These are phyloP conservation scores for Himalopsyche kuldschensis DNA, from an alignment of 2,888 invertebrate species.

Conservation along the genomic window DNA sequence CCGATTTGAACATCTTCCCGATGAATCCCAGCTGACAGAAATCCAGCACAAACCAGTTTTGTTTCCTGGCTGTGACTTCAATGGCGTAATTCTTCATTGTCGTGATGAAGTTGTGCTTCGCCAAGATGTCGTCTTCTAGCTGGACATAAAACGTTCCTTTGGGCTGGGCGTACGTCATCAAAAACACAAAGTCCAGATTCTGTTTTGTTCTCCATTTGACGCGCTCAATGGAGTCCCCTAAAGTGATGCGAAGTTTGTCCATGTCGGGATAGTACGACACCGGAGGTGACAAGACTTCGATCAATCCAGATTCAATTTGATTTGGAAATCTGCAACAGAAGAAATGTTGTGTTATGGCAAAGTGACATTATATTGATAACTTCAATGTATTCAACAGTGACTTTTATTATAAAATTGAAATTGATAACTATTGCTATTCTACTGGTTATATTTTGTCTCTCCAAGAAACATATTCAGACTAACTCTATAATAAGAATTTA, in stretches of 20 bases:
- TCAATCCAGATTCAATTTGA: slow-evolving; percentile 75
- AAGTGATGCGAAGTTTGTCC: slow-evolving; percentile 70
- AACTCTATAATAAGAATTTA: too few species aligned
- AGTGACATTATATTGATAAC: too few species aligned
- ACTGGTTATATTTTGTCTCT: too few species aligned
- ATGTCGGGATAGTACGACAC: slow-evolving; percentile 87
- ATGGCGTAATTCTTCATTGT: slow-evolving; percentile 84
- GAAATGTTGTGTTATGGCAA: background rate
- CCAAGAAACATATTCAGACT: too few species aligned
- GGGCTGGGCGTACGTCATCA: slow-evolving; percentile 91
- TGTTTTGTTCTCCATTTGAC: slow-evolving; percentile 93
- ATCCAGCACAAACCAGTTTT: slow-evolving; percentile 87
- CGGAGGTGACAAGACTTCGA: slow-evolving; percentile 88
- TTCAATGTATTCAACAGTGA: too few species aligned
- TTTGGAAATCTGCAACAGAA: slow-evolving; percentile 66
- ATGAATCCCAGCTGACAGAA: slow-evolving; percentile 95
- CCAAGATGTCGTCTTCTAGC: slow-evolving; percentile 91
- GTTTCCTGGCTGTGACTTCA: slow-evolving; percentile 71
- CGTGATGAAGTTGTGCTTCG: slow-evolving; percentile 80
- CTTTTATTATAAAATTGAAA: too few species aligned
- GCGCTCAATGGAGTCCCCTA: slow-evolving; percentile 84
- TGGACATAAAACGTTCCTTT: slow-evolving; percentile 89
- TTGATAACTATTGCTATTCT: too few species aligned
- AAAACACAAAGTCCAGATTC: slow-evolving; percentile 88
- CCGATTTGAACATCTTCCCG: slow-evolving; percentile 90